Base-by-base conservation (phyloP, 2,113 vertebrate genomes). In the Apteryx owenii region DNA sequence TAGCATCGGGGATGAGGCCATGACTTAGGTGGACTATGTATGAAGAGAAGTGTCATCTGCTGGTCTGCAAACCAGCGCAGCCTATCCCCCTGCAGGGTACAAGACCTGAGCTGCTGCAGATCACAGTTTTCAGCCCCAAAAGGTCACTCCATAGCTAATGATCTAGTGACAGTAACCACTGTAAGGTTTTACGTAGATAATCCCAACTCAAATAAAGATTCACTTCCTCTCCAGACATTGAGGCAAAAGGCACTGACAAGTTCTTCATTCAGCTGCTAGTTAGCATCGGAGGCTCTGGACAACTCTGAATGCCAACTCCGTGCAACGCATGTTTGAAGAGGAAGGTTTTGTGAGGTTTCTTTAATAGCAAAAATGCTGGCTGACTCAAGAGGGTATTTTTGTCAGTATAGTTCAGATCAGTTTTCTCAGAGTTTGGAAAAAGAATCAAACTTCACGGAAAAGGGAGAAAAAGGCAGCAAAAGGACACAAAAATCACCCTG, bases 301-400 rank as follows among this genome's bases (percentile, higher is more conserved):
- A 93, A 81, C 76, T 95, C 93, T 0, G 6, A 80, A 28, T 22
- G 82, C 90, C 88, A 94, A 80, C 94, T 93, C 83, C 36, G 83
- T 3, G 44, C 88, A 76, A 92, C 81, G 90, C 86, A 50, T 25
- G 92, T 75, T 79, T 71, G 95, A 93, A 92, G 80, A 95, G 85
- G 85, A 88, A 75, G 73, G 81, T 12, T 75, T n/a, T 64, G 65
- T 85, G 71, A 88, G 89, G 87, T 25, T 58, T 28, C 85, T 93
- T 53, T 72, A 77, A 50, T 54, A 89, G 5, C 56, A 75, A 89
- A 95, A 88, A 78, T 71, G 83, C 94, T 93, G 94, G 88, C 81
- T 94, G 93, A 91, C 88, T 79, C 89, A 85, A 25, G 53, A n/a
- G 33, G 62, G 60, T 51, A 89, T 88, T 97, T 91, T 96, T 91